Conservation (phyloP, 2,113 vertebrate genomes). For the Calyptommatus sinebrachiatus region DNA sequence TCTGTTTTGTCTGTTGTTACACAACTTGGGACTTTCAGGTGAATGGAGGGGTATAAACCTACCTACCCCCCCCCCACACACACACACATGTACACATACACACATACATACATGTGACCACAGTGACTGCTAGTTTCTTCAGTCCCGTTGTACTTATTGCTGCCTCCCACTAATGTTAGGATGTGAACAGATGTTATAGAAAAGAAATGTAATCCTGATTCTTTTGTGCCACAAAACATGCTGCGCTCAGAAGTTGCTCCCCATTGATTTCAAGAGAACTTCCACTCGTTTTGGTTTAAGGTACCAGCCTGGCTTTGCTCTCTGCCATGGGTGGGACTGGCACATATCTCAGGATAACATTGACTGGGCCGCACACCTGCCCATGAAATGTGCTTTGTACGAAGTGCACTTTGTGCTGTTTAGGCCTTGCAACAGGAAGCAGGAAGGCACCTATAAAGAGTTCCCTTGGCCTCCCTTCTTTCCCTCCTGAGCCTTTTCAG, state of each 20-base stretch:
- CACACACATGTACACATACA: too few relatives aligned
- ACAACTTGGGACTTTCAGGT: too few relatives aligned
- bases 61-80: too few relatives aligned
- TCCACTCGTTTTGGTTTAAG: neutral
- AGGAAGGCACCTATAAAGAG: neutral
- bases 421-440: neutral
- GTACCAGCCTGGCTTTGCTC: neutral
- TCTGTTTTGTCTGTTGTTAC: too few relatives aligned
- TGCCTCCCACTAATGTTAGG: neutral
- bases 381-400: neutral
- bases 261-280: neutral
- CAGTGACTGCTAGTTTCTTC: rapidly evolving
- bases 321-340: neutral
- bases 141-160: rapidly evolving
- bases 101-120: neutral
- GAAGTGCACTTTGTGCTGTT: neutral
- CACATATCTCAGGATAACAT: neutral
- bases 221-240: neutral
- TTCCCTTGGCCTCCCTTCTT: neutral
- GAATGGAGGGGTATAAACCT: too few relatives aligned
- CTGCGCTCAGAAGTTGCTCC: neutral
- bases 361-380: neutral
- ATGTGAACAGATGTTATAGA: neutral
- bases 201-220: neutral
- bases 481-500: slow-evolving; percentile 66